Evolutionary conservation across 2,113 vertebrate species (phyloP).

Genomic region (Anguilla rostrata): DNA sequence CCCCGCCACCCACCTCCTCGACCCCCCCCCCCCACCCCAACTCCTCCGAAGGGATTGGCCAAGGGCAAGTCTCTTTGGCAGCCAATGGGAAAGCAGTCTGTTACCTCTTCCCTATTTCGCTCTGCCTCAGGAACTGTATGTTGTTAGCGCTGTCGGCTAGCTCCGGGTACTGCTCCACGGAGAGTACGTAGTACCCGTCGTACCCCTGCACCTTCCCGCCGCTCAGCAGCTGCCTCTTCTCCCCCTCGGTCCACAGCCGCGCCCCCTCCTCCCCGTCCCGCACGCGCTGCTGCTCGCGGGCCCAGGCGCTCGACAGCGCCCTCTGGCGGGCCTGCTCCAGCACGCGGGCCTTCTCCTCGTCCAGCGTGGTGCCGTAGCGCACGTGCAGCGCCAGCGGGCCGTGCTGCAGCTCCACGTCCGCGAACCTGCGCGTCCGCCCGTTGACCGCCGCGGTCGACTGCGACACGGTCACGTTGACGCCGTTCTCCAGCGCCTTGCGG

Average conservation of each 20-base stretch:
- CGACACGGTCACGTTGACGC: conserved; percentile 93
- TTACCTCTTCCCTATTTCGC: conserved; percentile 99
- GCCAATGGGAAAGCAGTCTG: conserved; percentile 70
- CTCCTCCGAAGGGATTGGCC: conserved; percentile 64
- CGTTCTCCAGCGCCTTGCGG: conserved; percentile 90
- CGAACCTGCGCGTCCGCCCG: conserved; percentile 93
- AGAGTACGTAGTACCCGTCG: conserved; percentile 97
- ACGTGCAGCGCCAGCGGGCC: conserved; percentile 88
- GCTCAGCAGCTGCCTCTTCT: conserved; percentile 95
- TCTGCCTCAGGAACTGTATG: conserved; percentile 97
- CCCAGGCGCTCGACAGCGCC: conserved; percentile 88
- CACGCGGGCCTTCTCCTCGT: conserved; percentile 94
- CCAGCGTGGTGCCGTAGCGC: conserved; percentile 92
- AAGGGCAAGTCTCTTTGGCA: conserved; percentile 76
- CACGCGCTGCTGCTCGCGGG: conserved; percentile 89
- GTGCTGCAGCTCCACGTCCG: conserved; percentile 91
- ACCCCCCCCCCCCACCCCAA: conserved; percentile 42
- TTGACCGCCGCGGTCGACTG: conserved; percentile 95
- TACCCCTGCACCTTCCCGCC: conserved; percentile 93
- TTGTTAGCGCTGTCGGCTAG: conserved; percentile 96
- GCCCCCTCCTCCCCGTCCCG: conserved; percentile 91
- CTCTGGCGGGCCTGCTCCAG: conserved; percentile 92
- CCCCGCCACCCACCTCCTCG: conserved; percentile 46
- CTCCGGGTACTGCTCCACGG: conserved; percentile 98
- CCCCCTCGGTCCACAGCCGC: conserved; percentile 94